These are phyloP conservation scores for Salvelinus sp. DNA, from an alignment of 2,113 vertebrate species.

Conservation along the genomic window DNA sequence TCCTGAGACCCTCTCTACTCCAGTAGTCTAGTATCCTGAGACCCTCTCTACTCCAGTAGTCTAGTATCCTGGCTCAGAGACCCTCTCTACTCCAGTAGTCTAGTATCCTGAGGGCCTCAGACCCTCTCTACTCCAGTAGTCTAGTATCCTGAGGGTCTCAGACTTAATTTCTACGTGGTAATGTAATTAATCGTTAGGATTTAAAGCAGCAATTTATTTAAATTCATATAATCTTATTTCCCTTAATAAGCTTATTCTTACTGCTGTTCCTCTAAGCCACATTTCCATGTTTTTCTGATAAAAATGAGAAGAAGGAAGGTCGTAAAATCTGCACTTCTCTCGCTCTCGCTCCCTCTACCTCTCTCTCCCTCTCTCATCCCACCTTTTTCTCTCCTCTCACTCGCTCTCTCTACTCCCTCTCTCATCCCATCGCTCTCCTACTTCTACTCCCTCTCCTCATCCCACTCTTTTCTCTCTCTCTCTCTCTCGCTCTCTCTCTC, in stretches of 20 bases:
- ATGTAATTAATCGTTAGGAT: slow-evolving; percentile 59
- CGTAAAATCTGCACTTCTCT: background rate
- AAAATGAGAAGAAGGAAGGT: background rate
- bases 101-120: background rate
- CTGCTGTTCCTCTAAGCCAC: slow-evolving; percentile 39
- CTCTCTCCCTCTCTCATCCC: no score
- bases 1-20: background rate
- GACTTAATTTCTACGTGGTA: slow-evolving; percentile 28
- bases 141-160: slow-evolving; percentile 12
- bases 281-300: slow-evolving; percentile 39
- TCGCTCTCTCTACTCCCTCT: no score
- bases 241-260: slow-evolving; percentile 41
- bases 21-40: background rate
- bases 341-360: no score
- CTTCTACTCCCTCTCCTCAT: no score
- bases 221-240: slow-evolving; percentile 54
- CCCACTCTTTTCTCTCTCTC: no score
- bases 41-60: background rate
- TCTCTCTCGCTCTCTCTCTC: no score
- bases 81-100: slow-evolving; percentile 1
- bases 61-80: background rate
- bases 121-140: slow-evolving; percentile 13
- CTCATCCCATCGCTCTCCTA: no score
- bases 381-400: no score
- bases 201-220: slow-evolving; percentile 56